Evolutionary conservation across 1,140 invertebrate species (phyloP).

Genomic region (Bombus ignitus): DNA sequence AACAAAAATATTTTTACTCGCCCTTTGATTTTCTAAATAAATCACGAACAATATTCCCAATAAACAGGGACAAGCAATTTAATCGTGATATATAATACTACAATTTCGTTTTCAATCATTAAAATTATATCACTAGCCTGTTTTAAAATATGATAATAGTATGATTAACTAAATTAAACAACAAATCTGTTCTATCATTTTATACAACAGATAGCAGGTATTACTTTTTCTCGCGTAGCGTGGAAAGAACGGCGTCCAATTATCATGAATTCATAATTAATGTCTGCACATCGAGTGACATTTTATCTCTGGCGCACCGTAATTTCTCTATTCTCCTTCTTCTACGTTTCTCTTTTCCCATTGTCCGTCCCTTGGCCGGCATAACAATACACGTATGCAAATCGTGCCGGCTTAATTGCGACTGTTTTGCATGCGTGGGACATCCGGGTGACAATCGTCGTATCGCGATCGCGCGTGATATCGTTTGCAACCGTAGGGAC

Average conservation of each 20-base stretch:
- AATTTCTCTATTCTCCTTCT: slow-evolving; percentile 20
- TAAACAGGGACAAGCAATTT: not conserved
- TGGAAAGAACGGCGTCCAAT: slow-evolving; percentile 45
- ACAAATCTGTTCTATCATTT: not conserved
- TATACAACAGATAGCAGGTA: not conserved
- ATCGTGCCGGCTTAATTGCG: slow-evolving; percentile 70
- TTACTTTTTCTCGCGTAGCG: not conserved
- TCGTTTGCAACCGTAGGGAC: slow-evolving; percentile 40
- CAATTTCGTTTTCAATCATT: not conserved
- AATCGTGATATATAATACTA: not conserved
- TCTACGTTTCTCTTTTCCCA: slow-evolving; percentile 2
- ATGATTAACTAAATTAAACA: no score
- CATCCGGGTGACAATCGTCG: slow-evolving; percentile 68
- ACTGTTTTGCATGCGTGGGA: slow-evolving; percentile 71
- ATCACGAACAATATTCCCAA: not conserved
- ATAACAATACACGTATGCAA: slow-evolving; percentile 74
- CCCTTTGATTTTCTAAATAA: not conserved
- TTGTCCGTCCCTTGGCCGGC: slow-evolving; percentile 34
- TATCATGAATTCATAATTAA: slow-evolving; percentile 65
- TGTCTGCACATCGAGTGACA: slow-evolving; percentile 27
- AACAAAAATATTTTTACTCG: no score
- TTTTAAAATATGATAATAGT: no score
- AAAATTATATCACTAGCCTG: not conserved
- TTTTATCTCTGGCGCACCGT: slow-evolving; percentile 20
- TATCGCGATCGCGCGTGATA: slow-evolving; percentile 65